Evolutionary conservation across 1,140 invertebrate species (phyloP).

Genomic region (Euwallacea similis): DNA sequence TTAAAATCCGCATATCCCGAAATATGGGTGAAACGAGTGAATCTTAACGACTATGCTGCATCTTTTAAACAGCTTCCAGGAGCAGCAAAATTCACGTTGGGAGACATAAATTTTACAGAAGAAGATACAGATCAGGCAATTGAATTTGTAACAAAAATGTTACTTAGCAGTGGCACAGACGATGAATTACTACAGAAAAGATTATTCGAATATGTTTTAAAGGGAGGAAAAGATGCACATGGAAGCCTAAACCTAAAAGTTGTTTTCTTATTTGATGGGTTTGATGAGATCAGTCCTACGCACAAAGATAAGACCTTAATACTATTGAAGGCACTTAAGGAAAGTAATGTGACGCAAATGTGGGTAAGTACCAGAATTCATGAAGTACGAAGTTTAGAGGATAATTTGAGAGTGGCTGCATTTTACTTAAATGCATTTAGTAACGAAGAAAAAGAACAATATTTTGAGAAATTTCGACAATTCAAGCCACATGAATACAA

Average conservation of each 20-base stretch:
- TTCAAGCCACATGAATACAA: not conserved
- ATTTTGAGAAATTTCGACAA: conserved; percentile 6
- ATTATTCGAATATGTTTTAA: not conserved
- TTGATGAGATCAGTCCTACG: conserved; percentile 17
- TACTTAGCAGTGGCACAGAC: no score
- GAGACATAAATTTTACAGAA: no score
- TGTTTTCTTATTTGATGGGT: conserved; percentile 9
- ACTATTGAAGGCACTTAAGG: conserved; percentile 2
- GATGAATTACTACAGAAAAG: not conserved
- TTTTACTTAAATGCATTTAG: not conserved
- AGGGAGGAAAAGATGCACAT: no score
- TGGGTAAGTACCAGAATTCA: conserved; percentile 3
- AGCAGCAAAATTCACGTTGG: not conserved
- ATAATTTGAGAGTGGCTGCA: not conserved
- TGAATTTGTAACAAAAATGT: no score
- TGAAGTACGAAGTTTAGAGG: conserved; percentile 8
- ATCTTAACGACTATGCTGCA: conserved; percentile 5
- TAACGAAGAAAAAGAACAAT: not conserved
- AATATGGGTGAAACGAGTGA: not conserved
- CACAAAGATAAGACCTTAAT: conserved; percentile 10
- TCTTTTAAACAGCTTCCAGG: not conserved
- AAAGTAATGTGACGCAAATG: not conserved
- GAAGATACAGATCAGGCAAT: no score
- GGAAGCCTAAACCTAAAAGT: conserved; percentile 1
- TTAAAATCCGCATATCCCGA: not conserved